phyloP scores from a whole-genome alignment of 2,797 vertebrate genomes.

The Phyllotis vaccarum region DNA sequence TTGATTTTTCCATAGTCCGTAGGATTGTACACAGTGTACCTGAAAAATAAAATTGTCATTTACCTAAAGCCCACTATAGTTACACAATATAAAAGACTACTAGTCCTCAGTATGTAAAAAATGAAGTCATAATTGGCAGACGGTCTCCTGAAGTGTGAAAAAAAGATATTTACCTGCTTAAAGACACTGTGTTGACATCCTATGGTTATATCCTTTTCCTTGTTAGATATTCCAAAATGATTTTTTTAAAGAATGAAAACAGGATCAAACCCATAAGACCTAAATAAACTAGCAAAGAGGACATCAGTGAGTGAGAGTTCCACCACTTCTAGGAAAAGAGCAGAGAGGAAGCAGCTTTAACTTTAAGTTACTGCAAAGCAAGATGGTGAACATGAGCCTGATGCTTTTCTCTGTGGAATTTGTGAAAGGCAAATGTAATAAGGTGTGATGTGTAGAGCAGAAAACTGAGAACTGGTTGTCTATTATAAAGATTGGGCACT shows the following conservation, averaged over 20 bases:
- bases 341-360: not conserved
- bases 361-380: not conserved
- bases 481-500: not conserved
- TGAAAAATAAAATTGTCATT: slow-evolving; percentile 39
- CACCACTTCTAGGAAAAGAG: not conserved
- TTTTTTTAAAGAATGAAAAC: not conserved
- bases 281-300: not conserved
- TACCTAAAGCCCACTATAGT: not conserved
- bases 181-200: slow-evolving; percentile 21
- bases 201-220: slow-evolving; percentile 17
- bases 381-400: not conserved
- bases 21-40: slow-evolving; percentile 17
- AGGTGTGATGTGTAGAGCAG: not conserved
- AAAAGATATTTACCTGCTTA: not conserved
- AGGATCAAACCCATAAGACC: not conserved
- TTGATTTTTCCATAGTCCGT: not conserved
- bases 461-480: not conserved
- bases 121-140: slow-evolving; percentile 35
- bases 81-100: not conserved
- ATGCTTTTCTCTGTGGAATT: not conserved
- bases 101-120: not conserved
- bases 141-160: not conserved
- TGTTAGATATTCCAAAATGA: not conserved
- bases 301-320: not conserved
- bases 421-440: not conserved